Evolutionary conservation across 2,797 vertebrate species (phyloP).

Genomic region (Tangara arthus): DNA sequence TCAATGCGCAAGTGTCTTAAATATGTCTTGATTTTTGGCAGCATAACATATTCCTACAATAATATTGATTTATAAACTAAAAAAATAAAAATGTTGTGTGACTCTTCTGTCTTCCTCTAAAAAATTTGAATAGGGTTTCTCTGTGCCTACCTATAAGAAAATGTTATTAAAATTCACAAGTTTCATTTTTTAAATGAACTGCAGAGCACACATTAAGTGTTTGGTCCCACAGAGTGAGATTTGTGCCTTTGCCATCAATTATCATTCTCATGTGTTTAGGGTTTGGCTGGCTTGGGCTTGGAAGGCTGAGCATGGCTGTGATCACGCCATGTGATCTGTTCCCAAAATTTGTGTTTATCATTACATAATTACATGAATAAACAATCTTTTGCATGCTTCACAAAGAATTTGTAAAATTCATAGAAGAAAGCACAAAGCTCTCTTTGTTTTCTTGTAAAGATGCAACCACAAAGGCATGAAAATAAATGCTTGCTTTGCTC

Average conservation of each 20-base stretch:
- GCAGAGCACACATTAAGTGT: neutral
- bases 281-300: neutral
- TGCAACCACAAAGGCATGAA: neutral
- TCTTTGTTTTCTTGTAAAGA: neutral
- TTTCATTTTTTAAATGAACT: neutral
- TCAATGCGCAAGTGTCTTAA: neutral
- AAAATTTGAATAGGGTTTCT: fast-evolving
- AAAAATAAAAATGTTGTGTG: neutral
- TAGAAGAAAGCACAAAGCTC: neutral
- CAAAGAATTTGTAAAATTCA: neutral
- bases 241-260: neutral
- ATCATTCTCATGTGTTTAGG: neutral
- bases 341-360: neutral
- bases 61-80: neutral
- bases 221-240: neutral
- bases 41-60: neutral
- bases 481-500: neutral
- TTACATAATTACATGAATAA: neutral
- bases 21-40: neutral
- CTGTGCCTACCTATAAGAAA: neutral
- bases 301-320: neutral
- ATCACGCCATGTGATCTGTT: neutral
- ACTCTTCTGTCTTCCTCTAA: neutral
- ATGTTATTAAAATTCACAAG: neutral
- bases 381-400: neutral